These are phyloP conservation scores for Pseudoatta argentina DNA, from an alignment of 1,140 invertebrate genomes.

Conservation along the genomic window DNA sequence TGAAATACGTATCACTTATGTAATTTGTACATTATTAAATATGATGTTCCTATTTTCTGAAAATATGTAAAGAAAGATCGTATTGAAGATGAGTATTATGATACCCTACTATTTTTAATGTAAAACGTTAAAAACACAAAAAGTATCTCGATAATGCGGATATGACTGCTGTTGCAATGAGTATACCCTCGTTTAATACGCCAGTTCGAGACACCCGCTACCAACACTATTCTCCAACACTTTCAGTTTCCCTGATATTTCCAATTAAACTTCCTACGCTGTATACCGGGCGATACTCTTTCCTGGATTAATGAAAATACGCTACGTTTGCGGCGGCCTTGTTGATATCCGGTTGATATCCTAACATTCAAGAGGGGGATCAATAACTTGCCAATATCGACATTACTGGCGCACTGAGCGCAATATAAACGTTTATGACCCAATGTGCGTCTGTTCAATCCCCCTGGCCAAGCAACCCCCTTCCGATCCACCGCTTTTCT, in stretches of 20 bases:
- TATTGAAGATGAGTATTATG: not conserved
- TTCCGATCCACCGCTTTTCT: slow-evolving; percentile 76
- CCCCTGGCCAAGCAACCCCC: slow-evolving; percentile 67
- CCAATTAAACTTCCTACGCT: slow-evolving; percentile 79
- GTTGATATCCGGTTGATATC: slow-evolving; percentile 50
- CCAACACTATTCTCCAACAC: slow-evolving; percentile 35
- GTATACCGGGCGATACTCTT: slow-evolving; percentile 72
- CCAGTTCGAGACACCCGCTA: slow-evolving; percentile 64
- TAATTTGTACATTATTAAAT: slow-evolving; percentile 1
- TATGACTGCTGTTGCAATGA: slow-evolving; percentile 36
- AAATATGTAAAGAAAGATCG: not conserved
- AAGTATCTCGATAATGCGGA: slow-evolving; percentile 37
- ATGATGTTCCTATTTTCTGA: not conserved
- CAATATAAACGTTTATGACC: slow-evolving; percentile 86
- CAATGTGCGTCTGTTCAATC: slow-evolving; percentile 79
- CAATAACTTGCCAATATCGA: slow-evolving; percentile 87
- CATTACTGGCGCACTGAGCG: slow-evolving; percentile 83
- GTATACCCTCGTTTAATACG: slow-evolving; percentile 45
- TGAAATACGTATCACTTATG: too few species aligned
- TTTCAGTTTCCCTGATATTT: slow-evolving; percentile 74
- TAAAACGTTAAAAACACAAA: slow-evolving; percentile 1
- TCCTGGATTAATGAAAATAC: slow-evolving; percentile 75
- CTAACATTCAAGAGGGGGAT: slow-evolving; percentile 70
- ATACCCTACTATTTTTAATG: not conserved
- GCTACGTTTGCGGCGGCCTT: slow-evolving; percentile 55